Evolutionary conservation across 2,113 vertebrate species (phyloP).

Genomic region (Menidia beryllina): DNA sequence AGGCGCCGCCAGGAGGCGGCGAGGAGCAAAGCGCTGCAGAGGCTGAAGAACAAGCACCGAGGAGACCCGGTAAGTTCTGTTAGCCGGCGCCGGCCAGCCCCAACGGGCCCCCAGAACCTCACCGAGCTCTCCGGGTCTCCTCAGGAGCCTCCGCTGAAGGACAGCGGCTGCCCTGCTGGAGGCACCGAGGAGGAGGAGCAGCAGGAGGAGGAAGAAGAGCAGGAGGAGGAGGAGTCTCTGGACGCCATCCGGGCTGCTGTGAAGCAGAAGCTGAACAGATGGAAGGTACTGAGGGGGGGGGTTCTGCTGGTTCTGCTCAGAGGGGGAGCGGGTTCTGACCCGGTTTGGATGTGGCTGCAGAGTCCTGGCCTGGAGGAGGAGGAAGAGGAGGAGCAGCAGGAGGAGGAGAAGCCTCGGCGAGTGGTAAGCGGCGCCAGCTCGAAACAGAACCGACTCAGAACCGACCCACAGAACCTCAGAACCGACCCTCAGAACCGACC

Average conservation of each 20-base stretch:
- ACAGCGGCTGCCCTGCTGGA: constrained; percentile 90
- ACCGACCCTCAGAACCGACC: too few relatives aligned
- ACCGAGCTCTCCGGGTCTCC: too few relatives aligned
- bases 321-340: not conserved
- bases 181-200: constrained; percentile 85
- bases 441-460: not conserved
- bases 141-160: constrained; percentile 80
- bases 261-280: constrained; percentile 86
- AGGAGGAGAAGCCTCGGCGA: constrained; percentile 67
- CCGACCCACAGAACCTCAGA: not conserved
- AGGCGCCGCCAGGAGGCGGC: constrained; percentile 72
- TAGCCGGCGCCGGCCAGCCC: too few relatives aligned
- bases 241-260: constrained; percentile 88
- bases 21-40: constrained; percentile 56
- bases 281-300: constrained; percentile 81
- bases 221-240: constrained; percentile 86
- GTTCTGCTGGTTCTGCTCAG: too few relatives aligned
- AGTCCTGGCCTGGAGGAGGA: constrained; percentile 56
- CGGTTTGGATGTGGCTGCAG: constrained; percentile 30
- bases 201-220: constrained; percentile 75
- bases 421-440: constrained; percentile 55
- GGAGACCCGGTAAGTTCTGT: constrained; percentile 42
- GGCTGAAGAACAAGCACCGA: constrained; percentile 60
- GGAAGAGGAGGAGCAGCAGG: constrained; percentile 55
- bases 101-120: too few relatives aligned